Evolutionary conservation across 2,113 vertebrate species (phyloP), one percentile per base, ranked within the genome.

Genomic region (Poeciliopsis prolifica): DNA sequence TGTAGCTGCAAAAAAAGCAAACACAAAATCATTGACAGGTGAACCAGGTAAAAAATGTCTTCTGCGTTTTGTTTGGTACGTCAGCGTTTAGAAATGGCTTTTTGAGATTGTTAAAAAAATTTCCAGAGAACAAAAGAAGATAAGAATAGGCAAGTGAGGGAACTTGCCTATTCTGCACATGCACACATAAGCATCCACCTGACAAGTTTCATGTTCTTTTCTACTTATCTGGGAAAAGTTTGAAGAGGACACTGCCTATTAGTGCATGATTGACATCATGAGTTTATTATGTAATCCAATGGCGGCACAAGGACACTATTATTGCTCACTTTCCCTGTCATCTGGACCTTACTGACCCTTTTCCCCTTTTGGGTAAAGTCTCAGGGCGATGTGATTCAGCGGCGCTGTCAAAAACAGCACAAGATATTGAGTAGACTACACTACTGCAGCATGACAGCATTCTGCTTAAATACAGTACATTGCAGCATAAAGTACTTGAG

Each of bases 371-470:
- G 75, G 73, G 87, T 82, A 65, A 65, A 77, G 82, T 89, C 82
- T 82, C 81, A 79, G 84, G 88, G 88, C 86, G 77, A 87, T 86
- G 86, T 92, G 87, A 92, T 93, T 92, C 91, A 93, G 86, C 80
- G 80, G 88, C 48, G 84, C 85, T 83, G 90, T 88, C 90, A 92
- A 82, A 84, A 84, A 84, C 87, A 89, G 90, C 85, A 86, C 78
- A 70, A 72, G 87, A 89, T 92, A 92, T 91, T 87, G 90, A 92
- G 87, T 66, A 30, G 86, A 75, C 65, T 7, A 76, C 75, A 65
- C 82, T 82, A 63, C 89, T 84, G 88, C 87, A 81, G 81, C 79
- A 75, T 76, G 85, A 89, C 89, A 88, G 83, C 77, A 74, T 81
- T 66, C 76, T 74, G 70, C 85, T 83, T 62, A 65, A 74, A 91